Evolutionary conservation across 2,888 invertebrate genomes (phyloP).

Genomic region (Chrysopilus asiliformis): DNA sequence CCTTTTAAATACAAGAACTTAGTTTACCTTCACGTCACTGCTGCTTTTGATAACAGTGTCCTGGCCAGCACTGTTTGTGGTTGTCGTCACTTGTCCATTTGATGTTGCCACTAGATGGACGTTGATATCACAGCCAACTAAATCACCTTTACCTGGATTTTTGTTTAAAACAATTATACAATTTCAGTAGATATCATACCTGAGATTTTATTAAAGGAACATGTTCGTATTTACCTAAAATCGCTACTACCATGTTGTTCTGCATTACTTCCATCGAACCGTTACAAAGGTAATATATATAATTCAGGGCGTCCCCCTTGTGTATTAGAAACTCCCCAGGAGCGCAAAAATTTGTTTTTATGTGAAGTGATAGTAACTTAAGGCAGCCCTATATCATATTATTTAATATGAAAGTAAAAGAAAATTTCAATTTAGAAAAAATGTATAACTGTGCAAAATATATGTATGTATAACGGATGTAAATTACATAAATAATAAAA

Average conservation of each 20-base stretch:
- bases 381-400: constrained; percentile 74
- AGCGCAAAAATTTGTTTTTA: constrained; percentile 89
- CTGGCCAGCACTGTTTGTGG: constrained; percentile 41
- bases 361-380: constrained; percentile 82
- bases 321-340: constrained; percentile 91
- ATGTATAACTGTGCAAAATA: no score
- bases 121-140: constrained; percentile 86
- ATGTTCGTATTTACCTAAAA: constrained; percentile 88
- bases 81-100: constrained; percentile 42
- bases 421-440: no score
- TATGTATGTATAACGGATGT: no score
- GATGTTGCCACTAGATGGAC: constrained; percentile 61
- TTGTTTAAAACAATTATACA: background rate
- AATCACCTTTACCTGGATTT: constrained; percentile 77
- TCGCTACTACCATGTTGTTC: constrained; percentile 92
- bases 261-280: constrained; percentile 97
- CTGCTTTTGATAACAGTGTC: constrained; percentile 84
- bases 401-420: no score
- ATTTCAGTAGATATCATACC: no score
- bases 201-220: no score
- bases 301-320: constrained; percentile 85
- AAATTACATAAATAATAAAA: no score
- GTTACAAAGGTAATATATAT: constrained; percentile 91
- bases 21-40: constrained; percentile 69
- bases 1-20: no score